phyloP scores from a whole-genome alignment of 1,140 invertebrate species.

The Aphaenogaster ashmeadi region DNA sequence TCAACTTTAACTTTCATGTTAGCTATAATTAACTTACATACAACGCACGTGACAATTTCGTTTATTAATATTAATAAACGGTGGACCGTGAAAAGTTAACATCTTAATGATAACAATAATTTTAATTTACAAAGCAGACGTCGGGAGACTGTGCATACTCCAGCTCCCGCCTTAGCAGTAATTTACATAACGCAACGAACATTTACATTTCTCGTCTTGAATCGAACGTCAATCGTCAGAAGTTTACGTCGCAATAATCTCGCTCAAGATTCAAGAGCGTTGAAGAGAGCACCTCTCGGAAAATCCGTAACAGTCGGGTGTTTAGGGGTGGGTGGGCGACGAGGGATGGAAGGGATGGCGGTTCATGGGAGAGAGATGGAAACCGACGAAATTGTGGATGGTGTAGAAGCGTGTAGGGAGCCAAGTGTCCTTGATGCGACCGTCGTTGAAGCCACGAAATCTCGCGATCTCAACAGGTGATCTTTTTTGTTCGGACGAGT shows the following conservation, averaged over 20 bases:
- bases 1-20: neutral
- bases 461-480: constrained; percentile 86
- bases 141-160: constrained; percentile 83
- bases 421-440: constrained; percentile 88
- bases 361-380: constrained; percentile 70
- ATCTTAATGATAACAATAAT: neutral
- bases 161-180: constrained; percentile 75
- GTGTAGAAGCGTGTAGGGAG: constrained; percentile 87
- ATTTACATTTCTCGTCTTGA: constrained; percentile 40
- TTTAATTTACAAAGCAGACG: constrained; percentile 45
- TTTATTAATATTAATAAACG: neutral
- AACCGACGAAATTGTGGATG: constrained; percentile 84
- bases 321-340: constrained; percentile 72
- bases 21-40: neutral
- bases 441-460: constrained; percentile 87
- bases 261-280: constrained; percentile 50
- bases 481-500: constrained; percentile 73
- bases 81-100: constrained; percentile 14
- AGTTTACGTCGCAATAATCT: constrained; percentile 47
- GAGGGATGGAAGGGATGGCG: constrained; percentile 74
- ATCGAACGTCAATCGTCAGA: constrained; percentile 40
- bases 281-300: constrained; percentile 67
- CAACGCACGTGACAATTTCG: neutral
- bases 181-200: neutral
- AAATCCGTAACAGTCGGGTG: constrained; percentile 60